Conservation (phyloP, 2,113 vertebrate genomes). For the Eolophus roseicapilla region DNA sequence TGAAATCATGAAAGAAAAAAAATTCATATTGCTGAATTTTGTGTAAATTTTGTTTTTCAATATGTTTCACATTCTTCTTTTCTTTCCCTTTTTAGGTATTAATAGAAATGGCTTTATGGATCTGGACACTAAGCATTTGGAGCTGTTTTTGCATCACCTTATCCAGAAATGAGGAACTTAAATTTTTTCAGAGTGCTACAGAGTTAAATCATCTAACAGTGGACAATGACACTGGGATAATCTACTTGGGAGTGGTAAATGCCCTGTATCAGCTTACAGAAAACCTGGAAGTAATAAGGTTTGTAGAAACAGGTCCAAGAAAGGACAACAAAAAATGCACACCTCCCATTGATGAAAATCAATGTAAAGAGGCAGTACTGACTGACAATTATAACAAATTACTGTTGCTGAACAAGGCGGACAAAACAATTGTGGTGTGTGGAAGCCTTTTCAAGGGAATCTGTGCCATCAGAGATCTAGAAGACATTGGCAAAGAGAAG, state of each 20-base stretch:
- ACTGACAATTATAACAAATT: conserved; percentile 91
- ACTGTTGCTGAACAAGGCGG: conserved; percentile 79
- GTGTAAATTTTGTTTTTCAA: background rate
- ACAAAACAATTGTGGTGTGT: conserved; percentile 82
- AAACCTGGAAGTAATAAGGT: conserved; percentile 64
- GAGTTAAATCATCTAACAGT: conserved; percentile 87
- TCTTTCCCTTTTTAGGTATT: conserved; percentile 38
- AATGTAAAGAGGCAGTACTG: conserved; percentile 77
- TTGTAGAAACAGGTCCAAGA: conserved; percentile 75
- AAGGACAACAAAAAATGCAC: conserved; percentile 87
- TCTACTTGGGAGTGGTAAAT: conserved; percentile 91
- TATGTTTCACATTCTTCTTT: background rate
- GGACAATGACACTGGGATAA: conserved; percentile 77
- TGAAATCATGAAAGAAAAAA: background rate
- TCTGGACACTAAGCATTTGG: conserved; percentile 64
- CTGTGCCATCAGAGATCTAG: conserved; percentile 85
- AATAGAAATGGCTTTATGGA: conserved; percentile 73
- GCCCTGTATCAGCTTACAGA: conserved; percentile 84
- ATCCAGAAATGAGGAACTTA: conserved; percentile 57
- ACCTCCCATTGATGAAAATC: conserved; percentile 83
- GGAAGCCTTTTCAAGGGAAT: conserved; percentile 93
- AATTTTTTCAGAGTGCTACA: conserved; percentile 66
- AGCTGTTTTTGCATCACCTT: conserved; percentile 33
- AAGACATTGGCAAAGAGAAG: conserved; percentile 72
- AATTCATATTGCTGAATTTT: background rate